Base-by-base conservation (phyloP, 2,888 invertebrate species). In the Macrosiphum euphorbiae region DNA sequence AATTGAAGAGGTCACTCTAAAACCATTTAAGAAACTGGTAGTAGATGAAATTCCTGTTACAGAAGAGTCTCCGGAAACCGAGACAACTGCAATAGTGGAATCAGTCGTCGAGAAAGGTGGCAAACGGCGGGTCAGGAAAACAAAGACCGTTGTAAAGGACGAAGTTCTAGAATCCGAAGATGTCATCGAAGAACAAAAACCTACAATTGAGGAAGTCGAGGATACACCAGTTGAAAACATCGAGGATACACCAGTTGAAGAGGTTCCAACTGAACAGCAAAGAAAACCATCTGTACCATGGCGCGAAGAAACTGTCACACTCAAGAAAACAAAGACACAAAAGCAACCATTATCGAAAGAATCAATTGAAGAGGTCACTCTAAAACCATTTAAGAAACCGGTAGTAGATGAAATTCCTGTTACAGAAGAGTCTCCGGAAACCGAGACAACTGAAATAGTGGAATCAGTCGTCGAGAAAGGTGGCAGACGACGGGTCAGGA, bases 231-330 rank as follows among this genome's bases (percentile, higher is more conserved):
- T 35, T 13, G 47, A 44, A 35, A n/a, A n/a, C n/a, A n/a, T 11
- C 10, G 61, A 11, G 1, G 47, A 85, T 55, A 26, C 28, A 1
- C 26, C 41, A 0, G 26, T 35, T 13, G 47, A 44, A 35, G 10
- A 78, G 20, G 1, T 58, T 44, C 24, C 52, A 2, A 55, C 26
- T 11, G 11, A 47, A 28, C 35, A 28, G 28, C 52, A 91, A 52
- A 67, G 55, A 78, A 86, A 47, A 47, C 16, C 78, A 8, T 50
- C 50, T 1, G 58, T 95, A 87, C 95, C 95, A 24, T 96, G 96
- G 96, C 95, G 95, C 0, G 95, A 96, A 92, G 95, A 96, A 92
- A 95, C 95, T 90, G 94, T 96, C n/a, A 95, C 95, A n/a, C 78
- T 96, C 61, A 95, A 95, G 94, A 95, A 95, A 94, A 94, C 95